Evolutionary conservation across 2,797 vertebrate species (phyloP), one percentile per base, ranked within the genome.

Genomic region (Leptatherina wallacei): DNA sequence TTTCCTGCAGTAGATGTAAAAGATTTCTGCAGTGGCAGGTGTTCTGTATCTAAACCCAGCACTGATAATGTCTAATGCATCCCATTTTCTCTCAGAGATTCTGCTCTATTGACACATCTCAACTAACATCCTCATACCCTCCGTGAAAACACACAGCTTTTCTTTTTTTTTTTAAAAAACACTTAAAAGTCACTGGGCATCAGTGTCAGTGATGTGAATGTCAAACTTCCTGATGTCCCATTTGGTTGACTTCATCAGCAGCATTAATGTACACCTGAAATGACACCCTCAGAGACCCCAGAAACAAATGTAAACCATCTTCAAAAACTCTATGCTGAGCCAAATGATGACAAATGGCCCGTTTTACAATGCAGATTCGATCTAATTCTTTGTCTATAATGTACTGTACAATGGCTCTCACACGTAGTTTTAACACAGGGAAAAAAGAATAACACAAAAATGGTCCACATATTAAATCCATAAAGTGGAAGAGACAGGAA

Each of bases 151-250:
- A 78, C 74, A 85, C 73, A 69, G 22, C 40, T 76, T 10, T 73
- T 63, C 73, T 83, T 83, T 69, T n/a, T n/a, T n/a, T n/a, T n/a
- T n/a, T n/a, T n/a, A n/a, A n/a, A 69, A 83, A 70, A 61, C 81
- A 69, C 76, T 79, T 78, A 56, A 69, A 75, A 71, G 68, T 55
- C 44, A 70, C 40, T 27, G 44, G 54, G 61, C 61, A 70, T 76
- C 62, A 40, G 13, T 66, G 71, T 33, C 85, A 63, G 49, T 80
- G 64, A 85, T 9, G 54, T 73, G 88, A 51, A 85, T 54, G 52
- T 77, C 54, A 73, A 67, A 87, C 82, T 81, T 88, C 84, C 84
- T 78, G 85, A 82, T 36, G 22, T 47, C 65, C 80, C 78, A 72
- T 36, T 55, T 70, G 75, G 66, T 11, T 71, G 75, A 33, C 38